Percentiles rank a stretch among this genome's conserved stretches.
Evolutionary conservation across 2,113 vertebrate genomes (phyloP).

Genomic region (Holacanthus passer): DNA sequence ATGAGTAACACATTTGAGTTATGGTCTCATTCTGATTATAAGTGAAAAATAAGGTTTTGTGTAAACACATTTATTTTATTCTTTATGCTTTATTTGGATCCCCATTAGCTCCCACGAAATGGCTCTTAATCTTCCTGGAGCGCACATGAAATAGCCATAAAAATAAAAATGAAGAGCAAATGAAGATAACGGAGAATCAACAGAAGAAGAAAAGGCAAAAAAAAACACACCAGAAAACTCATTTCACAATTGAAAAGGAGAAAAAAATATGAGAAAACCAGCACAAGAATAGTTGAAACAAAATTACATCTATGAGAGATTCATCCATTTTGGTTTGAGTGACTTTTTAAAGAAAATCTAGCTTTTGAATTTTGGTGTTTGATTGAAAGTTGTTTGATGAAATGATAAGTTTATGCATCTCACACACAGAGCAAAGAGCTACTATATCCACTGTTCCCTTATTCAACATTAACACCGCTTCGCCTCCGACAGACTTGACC

Average conservation of each 20-base stretch:
- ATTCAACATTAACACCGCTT: neutral
- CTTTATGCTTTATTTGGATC: neutral
- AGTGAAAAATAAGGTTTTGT: neutral
- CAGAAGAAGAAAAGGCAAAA: neutral
- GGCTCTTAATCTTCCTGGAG: neutral
- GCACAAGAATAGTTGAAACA: neutral
- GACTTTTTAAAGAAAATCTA: neutral
- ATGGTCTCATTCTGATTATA: too few species aligned
- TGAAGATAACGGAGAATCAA: neutral
- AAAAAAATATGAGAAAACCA: neutral
- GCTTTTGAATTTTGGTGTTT: neutral
- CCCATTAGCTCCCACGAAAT: neutral
- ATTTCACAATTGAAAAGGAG: neutral
- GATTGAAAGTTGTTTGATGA: too few species aligned
- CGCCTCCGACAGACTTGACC: slow-evolving; percentile 70
- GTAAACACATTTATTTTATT: neutral
- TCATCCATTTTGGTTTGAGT: neutral
- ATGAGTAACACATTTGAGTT: neutral
- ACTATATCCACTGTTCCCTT: too few species aligned
- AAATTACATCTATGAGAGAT: neutral
- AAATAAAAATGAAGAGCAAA: neutral
- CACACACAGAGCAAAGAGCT: too few species aligned
- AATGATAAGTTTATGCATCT: too few species aligned
- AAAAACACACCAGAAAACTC: neutral
- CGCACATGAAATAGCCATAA: neutral